Base-by-base conservation (phyloP, 1,140 invertebrate species). In the Drosophila azteca region DNA sequence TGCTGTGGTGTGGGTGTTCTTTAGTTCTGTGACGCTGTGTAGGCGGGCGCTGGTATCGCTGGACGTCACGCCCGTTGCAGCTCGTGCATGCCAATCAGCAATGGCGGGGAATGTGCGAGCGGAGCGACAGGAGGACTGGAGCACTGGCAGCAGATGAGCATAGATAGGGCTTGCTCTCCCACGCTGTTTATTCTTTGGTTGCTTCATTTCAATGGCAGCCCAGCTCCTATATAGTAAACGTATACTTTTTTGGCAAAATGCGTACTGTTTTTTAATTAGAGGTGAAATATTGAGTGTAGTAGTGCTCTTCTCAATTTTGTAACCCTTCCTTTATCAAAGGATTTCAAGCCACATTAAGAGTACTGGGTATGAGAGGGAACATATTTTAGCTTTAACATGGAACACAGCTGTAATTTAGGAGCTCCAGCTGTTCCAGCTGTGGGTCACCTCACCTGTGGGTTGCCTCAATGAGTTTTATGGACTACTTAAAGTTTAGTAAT, bases 1-100 rank as follows among this genome's bases (percentile, higher is more conserved):
- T n/a, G n/a, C 17, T 20, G 17, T 0, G 15, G 20, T 49, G 15
- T 54, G 6, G 26, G 20, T 46, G 39, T 41, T 17, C 20, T 6
- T 20, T 9, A 22, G 54, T 13, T 1, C 35, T 39, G 31, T 35
- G 31, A 35, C 3, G 31, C 35, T 39, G 53, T 20, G 17, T 20
- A 20, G 17, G 17, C 17, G 17, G 17, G 17, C 17, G 17, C 17
- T 20, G 17, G 17, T 20, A 20, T 20, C 17, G 17, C 62, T 52
- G 62, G 62, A 66, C 53, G 26, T 53, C 29, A 54, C 63, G 41
- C 64, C 66, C 50, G 73, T 20, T 79, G 71, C 55, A 77, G 62
- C 63, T 66, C 50, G 49, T 77, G 66, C 63, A 84, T 79, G 76
- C 41, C 71, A 75, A 70, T 65, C 78, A 70, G 46, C 22, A 35